Evolutionary conservation across 2,888 invertebrate species (phyloP).

Genomic region (Parnassius glacialis): DNA sequence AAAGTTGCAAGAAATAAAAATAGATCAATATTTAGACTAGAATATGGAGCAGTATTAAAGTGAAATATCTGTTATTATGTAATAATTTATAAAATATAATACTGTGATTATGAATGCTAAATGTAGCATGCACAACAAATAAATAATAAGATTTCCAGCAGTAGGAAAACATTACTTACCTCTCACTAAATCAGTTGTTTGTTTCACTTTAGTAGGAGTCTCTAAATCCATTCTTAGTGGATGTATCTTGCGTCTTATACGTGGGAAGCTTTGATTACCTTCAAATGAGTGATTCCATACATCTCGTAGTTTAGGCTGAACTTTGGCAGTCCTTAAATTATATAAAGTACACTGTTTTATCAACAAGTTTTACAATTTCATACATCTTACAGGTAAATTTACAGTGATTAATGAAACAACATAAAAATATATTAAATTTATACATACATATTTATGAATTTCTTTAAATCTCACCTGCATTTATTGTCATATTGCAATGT

Average conservation of each 20-base stretch:
- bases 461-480: constrained; percentile 55
- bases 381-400: background rate
- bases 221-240: constrained; percentile 70
- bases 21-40: no score
- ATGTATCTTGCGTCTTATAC: constrained; percentile 54
- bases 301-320: constrained; percentile 43
- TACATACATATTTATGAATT: constrained; percentile 5
- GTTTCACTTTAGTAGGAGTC: constrained; percentile 64
- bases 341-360: background rate
- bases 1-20: no score
- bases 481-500: constrained; percentile 49
- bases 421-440: no score
- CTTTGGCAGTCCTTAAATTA: constrained; percentile 58
- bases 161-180: constrained; percentile 46
- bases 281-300: constrained; percentile 77
- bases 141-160: no score
- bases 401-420: background rate
- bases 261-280: constrained; percentile 83
- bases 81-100: no score
- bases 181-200: constrained; percentile 73
- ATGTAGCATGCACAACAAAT: no score
- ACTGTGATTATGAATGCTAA: no score
- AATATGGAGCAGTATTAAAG: no score
- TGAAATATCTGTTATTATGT: no score
- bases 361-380: background rate